Evolutionary conservation across 2,888 invertebrate genomes (phyloP).

Genomic region (Serrognathus titanus): DNA sequence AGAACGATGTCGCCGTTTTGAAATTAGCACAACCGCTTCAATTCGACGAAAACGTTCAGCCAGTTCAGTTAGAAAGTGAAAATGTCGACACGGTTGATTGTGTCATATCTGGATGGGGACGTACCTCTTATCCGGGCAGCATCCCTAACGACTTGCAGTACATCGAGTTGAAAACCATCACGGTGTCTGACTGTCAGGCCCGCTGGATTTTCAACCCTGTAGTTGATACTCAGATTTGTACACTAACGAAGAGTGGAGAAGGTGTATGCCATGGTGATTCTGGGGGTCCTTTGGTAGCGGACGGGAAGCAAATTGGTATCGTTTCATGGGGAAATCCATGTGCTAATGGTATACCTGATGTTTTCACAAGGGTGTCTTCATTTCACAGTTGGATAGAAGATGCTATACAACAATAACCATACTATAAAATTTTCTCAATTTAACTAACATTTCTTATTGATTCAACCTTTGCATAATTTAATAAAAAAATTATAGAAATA

Average conservation of each 20-base stretch:
- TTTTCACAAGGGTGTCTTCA: conserved; percentile 3
- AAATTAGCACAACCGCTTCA: conserved; percentile 1
- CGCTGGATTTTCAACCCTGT: conserved; percentile 2
- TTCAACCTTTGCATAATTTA: too few species aligned
- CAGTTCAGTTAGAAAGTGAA: conserved; percentile 1
- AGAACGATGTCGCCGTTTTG: conserved; percentile 3
- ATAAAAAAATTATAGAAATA: too few species aligned
- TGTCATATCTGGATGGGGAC: conserved; percentile 5
- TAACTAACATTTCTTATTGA: not conserved
- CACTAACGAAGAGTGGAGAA: conserved; percentile 45
- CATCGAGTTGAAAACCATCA: not conserved
- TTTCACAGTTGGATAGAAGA: not conserved
- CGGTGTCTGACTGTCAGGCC: not conserved
- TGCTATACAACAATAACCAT: not conserved
- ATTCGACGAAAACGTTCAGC: not conserved
- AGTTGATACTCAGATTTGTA: conserved; percentile 5
- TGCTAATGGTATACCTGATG: conserved; percentile 3
- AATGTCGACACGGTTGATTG: not conserved
- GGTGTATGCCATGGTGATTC: conserved; percentile 57
- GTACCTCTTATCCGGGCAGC: not conserved
- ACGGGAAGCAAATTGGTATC: conserved; percentile 43
- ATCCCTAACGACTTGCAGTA: conserved; percentile 4
- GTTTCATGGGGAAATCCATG: conserved; percentile 53
- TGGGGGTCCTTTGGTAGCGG: conserved; percentile 52
- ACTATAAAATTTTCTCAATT: not conserved